A percentile compares a stretch with the other conserved stretches of the same genome.
Conservation (phyloP, 2,113 vertebrate species). For the Sinosuthora webbiana region DNA sequence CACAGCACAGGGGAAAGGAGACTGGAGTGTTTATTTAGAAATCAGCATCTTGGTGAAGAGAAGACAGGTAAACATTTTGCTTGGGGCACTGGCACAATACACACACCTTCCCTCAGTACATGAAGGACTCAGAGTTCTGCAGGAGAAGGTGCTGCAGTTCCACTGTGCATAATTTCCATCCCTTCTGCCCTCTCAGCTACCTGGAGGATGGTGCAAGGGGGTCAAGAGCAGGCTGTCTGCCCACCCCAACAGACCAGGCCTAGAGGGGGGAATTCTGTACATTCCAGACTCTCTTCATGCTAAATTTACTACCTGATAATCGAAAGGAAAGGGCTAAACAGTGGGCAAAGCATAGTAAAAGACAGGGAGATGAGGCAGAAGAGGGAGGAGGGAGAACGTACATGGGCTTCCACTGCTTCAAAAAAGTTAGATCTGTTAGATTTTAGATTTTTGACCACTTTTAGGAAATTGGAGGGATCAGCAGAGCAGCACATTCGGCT, state of each 20-base stretch:
- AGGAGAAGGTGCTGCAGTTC: neutral
- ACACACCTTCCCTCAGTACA: neutral
- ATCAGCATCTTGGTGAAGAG: neutral
- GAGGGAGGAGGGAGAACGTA: neutral
- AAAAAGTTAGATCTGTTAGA: neutral
- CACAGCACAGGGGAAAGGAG: neutral
- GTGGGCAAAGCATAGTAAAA: neutral
- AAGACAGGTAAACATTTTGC: neutral
- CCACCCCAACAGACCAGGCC: neutral
- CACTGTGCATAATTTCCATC: neutral
- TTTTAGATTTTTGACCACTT: neutral
- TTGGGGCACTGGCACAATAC: neutral
- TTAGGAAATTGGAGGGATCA: neutral
- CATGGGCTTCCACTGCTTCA: neutral
- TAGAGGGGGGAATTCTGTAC: neutral
- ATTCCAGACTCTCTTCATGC: neutral
- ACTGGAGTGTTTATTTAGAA: neutral
- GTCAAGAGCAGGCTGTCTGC: neutral
- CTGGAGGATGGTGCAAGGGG: neutral
- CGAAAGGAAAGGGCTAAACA: slow-evolving; percentile 5
- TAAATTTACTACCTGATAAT: slow-evolving; percentile 21
- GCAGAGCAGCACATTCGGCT: neutral
- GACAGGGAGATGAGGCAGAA: neutral
- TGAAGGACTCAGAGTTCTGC: neutral
- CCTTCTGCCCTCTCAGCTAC: neutral